These are phyloP conservation scores for Drosophila baimaii DNA, from an alignment of 1,140 invertebrate species.

Conservation along the genomic window DNA sequence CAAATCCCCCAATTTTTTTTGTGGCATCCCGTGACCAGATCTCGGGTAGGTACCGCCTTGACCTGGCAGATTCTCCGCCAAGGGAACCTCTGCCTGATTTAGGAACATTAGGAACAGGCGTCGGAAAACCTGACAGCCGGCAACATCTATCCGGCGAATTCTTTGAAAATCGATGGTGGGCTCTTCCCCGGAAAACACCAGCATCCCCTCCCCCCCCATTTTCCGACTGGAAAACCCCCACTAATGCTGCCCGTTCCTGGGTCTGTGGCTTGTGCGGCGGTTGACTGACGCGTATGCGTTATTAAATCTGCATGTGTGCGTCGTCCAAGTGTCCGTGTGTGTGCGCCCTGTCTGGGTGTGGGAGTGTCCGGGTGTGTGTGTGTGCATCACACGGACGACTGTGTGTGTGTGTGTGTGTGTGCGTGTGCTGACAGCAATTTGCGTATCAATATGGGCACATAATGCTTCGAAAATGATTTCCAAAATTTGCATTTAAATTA, in stretches of 20 bases:
- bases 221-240: conserved; percentile 3
- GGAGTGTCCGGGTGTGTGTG: conserved; percentile 4
- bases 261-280: conserved; percentile 69
- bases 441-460: conserved; percentile 82
- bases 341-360: neutral
- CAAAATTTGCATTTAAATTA: conserved; percentile 83
- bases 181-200: neutral
- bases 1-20: no score
- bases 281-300: conserved; percentile 80
- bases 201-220: neutral
- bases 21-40: no score
- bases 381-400: conserved; percentile 12
- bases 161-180: conserved; percentile 66
- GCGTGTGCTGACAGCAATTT: conserved; percentile 79
- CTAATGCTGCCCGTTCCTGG: conserved; percentile 22
- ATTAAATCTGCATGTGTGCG: conserved; percentile 74
- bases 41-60: no score
- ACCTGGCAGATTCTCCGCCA: no score
- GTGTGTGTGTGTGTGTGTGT: conserved; percentile 41
- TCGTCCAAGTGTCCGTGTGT: conserved; percentile 27
- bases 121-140: conserved; percentile 4
- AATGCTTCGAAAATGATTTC: conserved; percentile 83
- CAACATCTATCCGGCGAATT: conserved; percentile 53
- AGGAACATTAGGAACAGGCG: conserved; percentile 9
- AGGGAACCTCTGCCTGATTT: no score